These are phyloP conservation scores for Xenentodon cancila DNA, from an alignment of 2,797 vertebrate species.

Conservation along the genomic window DNA sequence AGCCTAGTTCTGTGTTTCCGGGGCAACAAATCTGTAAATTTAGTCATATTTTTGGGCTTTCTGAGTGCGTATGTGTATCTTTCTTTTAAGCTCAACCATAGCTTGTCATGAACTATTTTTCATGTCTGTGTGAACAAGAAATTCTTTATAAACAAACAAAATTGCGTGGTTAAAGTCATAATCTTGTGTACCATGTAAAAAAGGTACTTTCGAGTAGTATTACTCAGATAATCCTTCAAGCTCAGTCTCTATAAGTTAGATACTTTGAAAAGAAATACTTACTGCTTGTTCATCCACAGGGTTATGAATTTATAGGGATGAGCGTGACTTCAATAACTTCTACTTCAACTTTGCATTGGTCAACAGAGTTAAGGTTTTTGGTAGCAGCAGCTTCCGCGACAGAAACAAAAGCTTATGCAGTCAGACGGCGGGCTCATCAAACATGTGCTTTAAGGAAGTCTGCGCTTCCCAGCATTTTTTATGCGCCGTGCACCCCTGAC, in stretches of 20 bases:
- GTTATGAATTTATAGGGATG: too few species aligned
- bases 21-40: slow-evolving; percentile 71
- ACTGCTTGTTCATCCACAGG: too few species aligned
- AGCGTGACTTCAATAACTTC: neutral
- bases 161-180: slow-evolving; percentile 3
- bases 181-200: neutral
- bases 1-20: slow-evolving; percentile 65
- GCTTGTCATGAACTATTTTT: slow-evolving; percentile 20
- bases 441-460: too few species aligned
- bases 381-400: too few species aligned
- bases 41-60: slow-evolving; percentile 28
- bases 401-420: too few species aligned
- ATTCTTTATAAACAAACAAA: slow-evolving; percentile 12
- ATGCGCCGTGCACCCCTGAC: too few species aligned
- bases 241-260: too few species aligned
- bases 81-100: slow-evolving; percentile 4
- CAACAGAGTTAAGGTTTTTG: neutral
- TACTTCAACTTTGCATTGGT: neutral
- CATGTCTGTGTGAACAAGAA: slow-evolving; percentile 23
- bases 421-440: too few species aligned
- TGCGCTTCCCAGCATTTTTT: too few species aligned
- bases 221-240: neutral
- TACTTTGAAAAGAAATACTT: too few species aligned
- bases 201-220: slow-evolving; percentile 8
- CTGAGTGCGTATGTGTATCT: slow-evolving; percentile 1